Base-by-base conservation (phyloP, 92 coral and sea anemone genomes). In the Zoanthus sansibaricus region DNA sequence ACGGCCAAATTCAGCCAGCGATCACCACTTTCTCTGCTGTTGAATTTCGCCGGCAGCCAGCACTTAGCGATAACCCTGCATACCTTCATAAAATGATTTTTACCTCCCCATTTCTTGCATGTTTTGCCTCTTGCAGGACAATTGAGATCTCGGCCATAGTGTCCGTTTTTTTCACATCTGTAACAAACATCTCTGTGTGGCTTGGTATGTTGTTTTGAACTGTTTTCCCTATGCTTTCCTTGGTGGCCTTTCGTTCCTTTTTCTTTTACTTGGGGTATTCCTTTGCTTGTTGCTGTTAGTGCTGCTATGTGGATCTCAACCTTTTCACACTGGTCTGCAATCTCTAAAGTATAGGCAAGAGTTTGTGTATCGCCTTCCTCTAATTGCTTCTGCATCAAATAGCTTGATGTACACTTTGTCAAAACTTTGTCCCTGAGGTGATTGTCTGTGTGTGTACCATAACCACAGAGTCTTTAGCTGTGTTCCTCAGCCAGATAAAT, bases 61-160 rank as follows among this genome's bases (percentile, higher is more conserved):
- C 25, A 25, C 25, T 25, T 25, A 25, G 25, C 25, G 31, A 17
- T 66, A 31, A 18, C 15, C 54, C 15, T 56, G 12, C 62, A 56
- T 15, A 56, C 12, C 62, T 11, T 66, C 31, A n/a, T 4, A 66
- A 17, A 66, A 66, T 66, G 31, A 25, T 66, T 7, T 56, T 56
- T 56, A 15, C 62, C 30, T 33, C 71, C 31, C 0, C 71, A 67
- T 14, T 75, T 18, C 47, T 49, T 75, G 14, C 86, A 90, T 16
- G 88, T 90, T 30, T 84, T 55, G 69, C 87, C 92, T 45, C 69
- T 86, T 13, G 92, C 92, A 49, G 92, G 94, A 83, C 94, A 78
- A 72, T 44, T 91, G 42, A 69, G 86, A 47, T 91, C 88, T 68
- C 80, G 49, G 61, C 90, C 82, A 56, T 45, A 71, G 33, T 88